Evolutionary conservation across 2,113 vertebrate species (phyloP).

Genomic region (Gallinago jamesoni): DNA sequence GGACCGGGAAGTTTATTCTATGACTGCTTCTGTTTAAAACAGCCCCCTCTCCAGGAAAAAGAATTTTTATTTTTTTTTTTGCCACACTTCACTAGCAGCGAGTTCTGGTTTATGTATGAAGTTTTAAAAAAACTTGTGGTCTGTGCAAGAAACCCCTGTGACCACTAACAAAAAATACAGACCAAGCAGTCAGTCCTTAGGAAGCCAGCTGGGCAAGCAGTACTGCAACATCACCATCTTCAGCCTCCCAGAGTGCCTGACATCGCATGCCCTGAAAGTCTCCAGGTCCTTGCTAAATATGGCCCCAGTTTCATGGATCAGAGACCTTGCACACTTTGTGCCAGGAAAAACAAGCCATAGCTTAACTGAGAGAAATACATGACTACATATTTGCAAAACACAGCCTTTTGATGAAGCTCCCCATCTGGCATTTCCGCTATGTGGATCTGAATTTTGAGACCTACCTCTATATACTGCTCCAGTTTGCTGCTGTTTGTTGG

Average conservation of each 20-base stretch:
- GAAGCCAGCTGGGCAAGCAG: background rate
- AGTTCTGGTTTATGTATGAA: background rate
- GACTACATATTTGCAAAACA: background rate
- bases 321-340: rapidly evolving
- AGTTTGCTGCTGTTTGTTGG: conserved; percentile 91
- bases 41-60: background rate
- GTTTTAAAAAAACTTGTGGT: background rate
- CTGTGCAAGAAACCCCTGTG: background rate
- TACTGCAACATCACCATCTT: background rate
- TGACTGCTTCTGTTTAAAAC: background rate
- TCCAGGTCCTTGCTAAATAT: background rate
- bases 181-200: background rate
- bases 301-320: background rate
- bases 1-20: background rate
- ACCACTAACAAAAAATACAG: background rate
- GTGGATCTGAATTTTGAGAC: background rate
- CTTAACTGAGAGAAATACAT: background rate
- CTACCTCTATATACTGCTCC: conserved; percentile 88
- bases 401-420: background rate
- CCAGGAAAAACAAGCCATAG: background rate
- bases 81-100: background rate
- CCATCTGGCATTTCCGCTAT: background rate
- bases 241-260: background rate
- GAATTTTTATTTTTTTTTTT: background rate
- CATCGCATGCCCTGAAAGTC: background rate